Percentiles rank a stretch among this genome's conserved stretches.
These are phyloP conservation scores for Callinectes sapidus DNA, from an alignment of 2,888 invertebrate genomes.

Conservation along the genomic window DNA sequence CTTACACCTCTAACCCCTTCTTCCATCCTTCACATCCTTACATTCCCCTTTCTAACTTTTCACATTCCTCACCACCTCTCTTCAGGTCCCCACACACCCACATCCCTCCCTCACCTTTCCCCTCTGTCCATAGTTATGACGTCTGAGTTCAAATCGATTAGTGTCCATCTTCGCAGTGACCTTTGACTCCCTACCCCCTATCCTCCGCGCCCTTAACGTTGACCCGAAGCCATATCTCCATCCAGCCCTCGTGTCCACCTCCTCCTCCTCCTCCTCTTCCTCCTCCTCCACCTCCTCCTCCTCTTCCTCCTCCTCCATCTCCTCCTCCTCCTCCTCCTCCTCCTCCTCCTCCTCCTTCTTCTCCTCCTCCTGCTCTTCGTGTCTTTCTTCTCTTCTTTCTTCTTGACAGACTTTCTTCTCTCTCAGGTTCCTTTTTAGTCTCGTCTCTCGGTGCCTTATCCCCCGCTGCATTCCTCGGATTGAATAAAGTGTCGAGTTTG, in stretches of 20 bases:
- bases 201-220: conserved; percentile 32
- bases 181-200: neutral
- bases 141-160: conserved; percentile 63
- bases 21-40: neutral
- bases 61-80: neutral
- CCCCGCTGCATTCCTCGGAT: neutral
- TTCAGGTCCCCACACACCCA: too few relatives aligned
- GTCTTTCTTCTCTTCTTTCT: neutral
- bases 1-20: neutral
- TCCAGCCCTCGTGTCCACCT: conserved; percentile 1
- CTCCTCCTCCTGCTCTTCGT: neutral
- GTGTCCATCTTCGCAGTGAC: conserved; percentile 46
- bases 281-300: conserved; percentile 6
- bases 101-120: neutral
- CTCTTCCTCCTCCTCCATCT: neutral
- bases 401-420: conserved; percentile 4
- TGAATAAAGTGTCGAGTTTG: conserved; percentile 12
- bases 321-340: neutral
- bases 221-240: conserved; percentile 30
- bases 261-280: conserved; percentile 13
- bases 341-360: neutral
- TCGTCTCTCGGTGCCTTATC: neutral
- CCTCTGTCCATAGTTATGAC: conserved; percentile 38
- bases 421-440: neutral
- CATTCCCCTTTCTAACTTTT: neutral